Conservation (phyloP, 2,797 vertebrate genomes). For the Myotis myotis region DNA sequence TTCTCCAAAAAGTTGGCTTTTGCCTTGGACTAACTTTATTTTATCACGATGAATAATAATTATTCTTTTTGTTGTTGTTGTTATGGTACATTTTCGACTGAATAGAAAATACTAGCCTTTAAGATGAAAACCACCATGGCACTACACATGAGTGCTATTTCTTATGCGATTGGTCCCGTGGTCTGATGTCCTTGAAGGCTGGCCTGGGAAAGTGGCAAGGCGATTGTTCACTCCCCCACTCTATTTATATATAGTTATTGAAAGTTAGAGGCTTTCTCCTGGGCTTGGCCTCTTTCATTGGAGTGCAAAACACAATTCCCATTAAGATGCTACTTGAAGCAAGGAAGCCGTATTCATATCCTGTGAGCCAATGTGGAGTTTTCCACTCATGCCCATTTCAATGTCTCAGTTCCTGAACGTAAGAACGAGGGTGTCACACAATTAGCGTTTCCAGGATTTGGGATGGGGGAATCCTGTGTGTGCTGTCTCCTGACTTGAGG, state of each 20-base stretch:
- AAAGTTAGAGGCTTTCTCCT: conserved; percentile 74
- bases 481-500: conserved; percentile 76
- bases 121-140: conserved; percentile 13
- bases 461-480: conserved; percentile 79
- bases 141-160: background rate
- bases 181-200: background rate
- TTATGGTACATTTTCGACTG: background rate
- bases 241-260: conserved; percentile 73
- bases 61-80: background rate
- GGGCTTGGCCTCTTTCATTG: conserved; percentile 59
- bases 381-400: conserved; percentile 76
- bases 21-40: background rate
- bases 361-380: conserved; percentile 80
- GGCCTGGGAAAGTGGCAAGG: conserved; percentile 51
- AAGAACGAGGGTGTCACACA: conserved; percentile 59
- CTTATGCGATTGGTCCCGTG: background rate
- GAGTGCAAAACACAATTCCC: conserved; percentile 78
- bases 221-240: background rate
- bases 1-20: conserved; percentile 18
- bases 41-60: background rate
- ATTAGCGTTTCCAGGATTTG: conserved; percentile 79
- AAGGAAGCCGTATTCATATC: conserved; percentile 83
- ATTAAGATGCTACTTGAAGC: conserved; percentile 70
- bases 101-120: conserved; percentile 24
- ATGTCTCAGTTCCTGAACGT: conserved; percentile 77